Evolutionary conservation across 1,140 invertebrate genomes (phyloP).

Genomic region (Apis mellifera): DNA sequence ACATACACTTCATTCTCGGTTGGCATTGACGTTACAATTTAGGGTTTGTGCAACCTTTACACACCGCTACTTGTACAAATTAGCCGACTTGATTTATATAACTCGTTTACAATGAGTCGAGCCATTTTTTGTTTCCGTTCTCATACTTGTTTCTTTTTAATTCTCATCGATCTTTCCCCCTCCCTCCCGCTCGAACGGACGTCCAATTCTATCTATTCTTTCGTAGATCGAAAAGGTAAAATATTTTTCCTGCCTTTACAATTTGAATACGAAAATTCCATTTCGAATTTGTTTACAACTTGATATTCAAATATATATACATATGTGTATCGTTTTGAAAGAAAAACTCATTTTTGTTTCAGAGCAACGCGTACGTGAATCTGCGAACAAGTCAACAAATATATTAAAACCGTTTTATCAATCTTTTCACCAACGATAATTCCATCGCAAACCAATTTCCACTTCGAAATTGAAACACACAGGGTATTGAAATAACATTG

Average conservation of each 20-base stretch:
- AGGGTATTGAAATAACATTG: background rate
- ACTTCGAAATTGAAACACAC: background rate
- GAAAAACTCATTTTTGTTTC: too few relatives aligned
- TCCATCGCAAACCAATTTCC: background rate
- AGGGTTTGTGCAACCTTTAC: conserved; percentile 7
- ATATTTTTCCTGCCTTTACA: background rate
- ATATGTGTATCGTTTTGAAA: too few relatives aligned
- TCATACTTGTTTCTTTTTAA: background rate
- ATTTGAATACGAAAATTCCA: too few relatives aligned
- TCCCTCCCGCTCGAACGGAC: background rate
- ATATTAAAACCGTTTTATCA: too few relatives aligned
- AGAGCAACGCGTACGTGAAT: too few relatives aligned
- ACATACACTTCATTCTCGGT: conserved; percentile 4
- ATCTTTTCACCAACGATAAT: background rate
- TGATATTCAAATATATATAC: too few relatives aligned
- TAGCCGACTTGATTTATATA: background rate
- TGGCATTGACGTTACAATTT: conserved; percentile 26
- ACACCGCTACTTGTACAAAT: conserved; percentile 8
- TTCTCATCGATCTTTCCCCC: background rate
- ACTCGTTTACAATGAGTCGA: background rate
- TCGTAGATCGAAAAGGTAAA: background rate
- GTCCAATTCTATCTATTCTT: background rate
- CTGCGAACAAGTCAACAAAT: too few relatives aligned
- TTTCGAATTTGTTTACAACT: too few relatives aligned
- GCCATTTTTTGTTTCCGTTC: background rate